Percentiles rank a stretch among this genome's conserved stretches.
Conservation (phyloP, 2,113 vertebrate species). For the Corapipo altera region DNA sequence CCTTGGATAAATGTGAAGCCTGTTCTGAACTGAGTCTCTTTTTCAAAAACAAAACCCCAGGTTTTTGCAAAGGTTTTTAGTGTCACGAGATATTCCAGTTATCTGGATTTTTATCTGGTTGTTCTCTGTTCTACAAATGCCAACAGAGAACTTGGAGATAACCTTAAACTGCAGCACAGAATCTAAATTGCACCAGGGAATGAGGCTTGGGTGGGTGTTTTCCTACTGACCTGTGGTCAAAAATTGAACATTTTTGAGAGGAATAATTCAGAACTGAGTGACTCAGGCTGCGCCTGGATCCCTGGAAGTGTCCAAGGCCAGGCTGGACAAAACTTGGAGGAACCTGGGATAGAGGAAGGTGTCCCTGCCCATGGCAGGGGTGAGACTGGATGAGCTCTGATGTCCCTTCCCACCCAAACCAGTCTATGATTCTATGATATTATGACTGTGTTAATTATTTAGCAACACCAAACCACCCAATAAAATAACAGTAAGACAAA, state of each 20-base stretch:
- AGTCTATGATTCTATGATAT: not conserved
- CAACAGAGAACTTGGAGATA: not conserved
- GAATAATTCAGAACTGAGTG: not conserved
- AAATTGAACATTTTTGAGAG: not conserved
- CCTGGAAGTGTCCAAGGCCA: not conserved
- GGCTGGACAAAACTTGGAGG: fast-evolving
- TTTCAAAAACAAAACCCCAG: not conserved
- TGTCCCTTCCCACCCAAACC: too few relatives aligned
- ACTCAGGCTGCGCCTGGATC: not conserved
- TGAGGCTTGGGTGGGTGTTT: not conserved
- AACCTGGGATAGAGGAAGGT: fast-evolving
- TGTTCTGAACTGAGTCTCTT: not conserved
- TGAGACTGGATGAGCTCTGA: not conserved
- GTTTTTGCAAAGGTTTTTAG: not conserved
- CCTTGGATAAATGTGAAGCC: not conserved
- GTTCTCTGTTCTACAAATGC: not conserved
- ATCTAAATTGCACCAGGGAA: not conserved
- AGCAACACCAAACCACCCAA: not conserved
- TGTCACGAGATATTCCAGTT: not conserved
- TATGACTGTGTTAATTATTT: not conserved
- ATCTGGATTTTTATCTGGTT: not conserved
- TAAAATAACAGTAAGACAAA: not conserved
- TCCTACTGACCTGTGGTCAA: not conserved
- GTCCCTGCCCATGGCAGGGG: not conserved
- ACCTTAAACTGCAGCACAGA: not conserved